phyloP scores from a whole-genome alignment of 2,797 vertebrate species.

The Podarcis lilfordi region DNA sequence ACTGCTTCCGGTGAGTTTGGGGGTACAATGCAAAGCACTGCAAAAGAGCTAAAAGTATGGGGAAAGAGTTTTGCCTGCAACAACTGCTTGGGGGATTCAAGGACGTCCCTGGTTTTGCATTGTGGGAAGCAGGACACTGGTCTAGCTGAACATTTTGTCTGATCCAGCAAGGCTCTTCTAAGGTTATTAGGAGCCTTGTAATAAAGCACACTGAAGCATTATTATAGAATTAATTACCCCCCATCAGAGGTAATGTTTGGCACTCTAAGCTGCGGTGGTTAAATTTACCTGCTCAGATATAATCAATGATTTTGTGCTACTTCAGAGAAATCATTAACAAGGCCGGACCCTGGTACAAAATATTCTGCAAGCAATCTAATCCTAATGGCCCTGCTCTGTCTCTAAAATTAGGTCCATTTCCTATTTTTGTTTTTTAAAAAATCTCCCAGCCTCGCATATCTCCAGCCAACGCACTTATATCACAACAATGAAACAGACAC shows the following conservation, averaged over 20 bases:
- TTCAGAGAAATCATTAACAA: not conserved
- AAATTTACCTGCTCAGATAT: slow-evolving; percentile 19
- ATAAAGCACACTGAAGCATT: not conserved
- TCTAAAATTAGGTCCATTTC: slow-evolving; percentile 14
- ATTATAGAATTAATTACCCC: slow-evolving; percentile 52
- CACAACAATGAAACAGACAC: not conserved
- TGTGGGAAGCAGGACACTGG: not conserved
- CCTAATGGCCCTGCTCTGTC: not conserved
- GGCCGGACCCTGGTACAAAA: not conserved
- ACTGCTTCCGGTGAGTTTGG: too few species aligned
- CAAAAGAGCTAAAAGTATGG: not conserved
- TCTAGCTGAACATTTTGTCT: not conserved
- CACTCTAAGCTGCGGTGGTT: not conserved
- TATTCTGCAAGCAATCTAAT: not conserved
- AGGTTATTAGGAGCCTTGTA: slow-evolving; percentile 14
- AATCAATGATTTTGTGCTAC: slow-evolving; percentile 27
- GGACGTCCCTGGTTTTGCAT: not conserved
- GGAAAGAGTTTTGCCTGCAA: not conserved
- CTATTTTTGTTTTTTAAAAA: not conserved
- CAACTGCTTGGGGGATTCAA: not conserved
- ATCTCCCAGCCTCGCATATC: not conserved
- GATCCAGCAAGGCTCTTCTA: not conserved
- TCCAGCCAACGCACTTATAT: not conserved
- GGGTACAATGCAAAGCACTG: too few species aligned
- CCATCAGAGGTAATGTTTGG: slow-evolving; percentile 21